phyloP scores from a whole-genome alignment of 2,113 vertebrate species.

The Haemorhous mexicanus region DNA sequence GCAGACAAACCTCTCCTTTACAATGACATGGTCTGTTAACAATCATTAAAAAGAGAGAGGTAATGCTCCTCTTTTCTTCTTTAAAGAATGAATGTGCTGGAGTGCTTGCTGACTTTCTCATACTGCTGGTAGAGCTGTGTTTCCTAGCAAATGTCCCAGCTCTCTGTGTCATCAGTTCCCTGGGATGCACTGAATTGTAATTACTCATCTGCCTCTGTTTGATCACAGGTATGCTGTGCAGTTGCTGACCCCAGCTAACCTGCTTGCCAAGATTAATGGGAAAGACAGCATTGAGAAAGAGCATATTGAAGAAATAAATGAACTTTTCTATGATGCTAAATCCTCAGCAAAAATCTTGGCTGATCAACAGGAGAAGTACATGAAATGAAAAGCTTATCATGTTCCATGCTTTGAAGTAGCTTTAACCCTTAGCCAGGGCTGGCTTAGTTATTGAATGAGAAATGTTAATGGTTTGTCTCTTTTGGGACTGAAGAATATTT shows the following conservation, averaged over 20 bases:
- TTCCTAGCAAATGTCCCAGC: not conserved
- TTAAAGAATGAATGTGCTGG: not conserved
- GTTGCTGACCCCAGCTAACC: conserved; percentile 91
- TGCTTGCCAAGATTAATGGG: conserved; percentile 92
- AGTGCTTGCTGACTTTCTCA: not conserved
- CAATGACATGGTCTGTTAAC: not conserved
- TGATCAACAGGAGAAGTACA: conserved; percentile 96
- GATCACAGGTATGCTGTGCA: conserved; percentile 88
- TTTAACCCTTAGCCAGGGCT: conserved; percentile 9
- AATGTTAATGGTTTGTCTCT: conserved; percentile 43
- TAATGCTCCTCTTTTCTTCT: not conserved
- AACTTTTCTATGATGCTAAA: conserved; percentile 98
- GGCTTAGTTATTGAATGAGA: conserved; percentile 7
- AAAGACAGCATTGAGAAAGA: conserved; percentile 94
- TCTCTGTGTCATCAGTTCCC: not conserved
- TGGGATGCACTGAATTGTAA: not conserved
- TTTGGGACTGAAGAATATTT: conserved; percentile 46
- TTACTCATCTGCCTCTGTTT: not conserved
- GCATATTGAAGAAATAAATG: conserved; percentile 97
- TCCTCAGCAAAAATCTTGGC: conserved; percentile 97
- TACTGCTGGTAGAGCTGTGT: not conserved
- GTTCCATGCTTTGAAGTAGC: conserved; percentile 16
- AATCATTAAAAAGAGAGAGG: not conserved
- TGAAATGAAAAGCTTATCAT: conserved; percentile 81
- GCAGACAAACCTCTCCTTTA: not conserved